Base-by-base conservation (phyloP, 2,888 invertebrate species). In the Diadegma fenestrale region DNA sequence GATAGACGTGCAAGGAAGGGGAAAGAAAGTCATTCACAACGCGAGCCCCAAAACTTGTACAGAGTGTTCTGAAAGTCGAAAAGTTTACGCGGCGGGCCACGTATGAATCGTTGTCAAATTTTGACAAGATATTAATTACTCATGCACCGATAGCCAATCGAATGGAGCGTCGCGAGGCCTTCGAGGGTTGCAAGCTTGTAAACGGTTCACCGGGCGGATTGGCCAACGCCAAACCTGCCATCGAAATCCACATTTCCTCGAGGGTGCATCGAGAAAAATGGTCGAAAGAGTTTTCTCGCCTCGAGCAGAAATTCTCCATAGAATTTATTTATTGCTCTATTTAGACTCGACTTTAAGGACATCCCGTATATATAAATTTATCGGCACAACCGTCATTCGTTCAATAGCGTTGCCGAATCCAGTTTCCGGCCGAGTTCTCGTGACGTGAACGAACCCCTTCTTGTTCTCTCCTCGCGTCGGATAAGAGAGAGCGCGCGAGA, bases 391-490 rank as follows among this genome's bases (percentile, higher is more conserved):
- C 71, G 64, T 72, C 63, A 63, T 61, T 72, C 48, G 72, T 41
- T 63, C 76, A 85, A 85, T 76, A 71, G 66, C 79, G 64, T 72
- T 80, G 76, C 76, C 76, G 79, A 82, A 85, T 80, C 76, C 64
- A 22, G 63, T 80, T 85, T 82, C 79, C 82, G 54, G 66, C 19
- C 37, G 37, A 61, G 78, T 69, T 77, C 61, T 37, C 63, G 45
- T 61, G 64, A 76, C 45, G 75, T 66, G 63, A 75, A 61, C 64
- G 19, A 51, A 51, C 54, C 63, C 68, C 43, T 45, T 30, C 30
- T 48, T 68, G 66, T 58, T 66, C 68, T 54, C 69, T 12, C 19
- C 48, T 48, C 58, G 33, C 58, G 0, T 12, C 26, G 75, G 33
- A 61, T 43, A 51, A 61, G 71, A 79, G 51, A 17, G n/a, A n/a